Evolutionary conservation across 2,113 vertebrate genomes (phyloP).

Genomic region (Campylomormyrus numenius): DNA sequence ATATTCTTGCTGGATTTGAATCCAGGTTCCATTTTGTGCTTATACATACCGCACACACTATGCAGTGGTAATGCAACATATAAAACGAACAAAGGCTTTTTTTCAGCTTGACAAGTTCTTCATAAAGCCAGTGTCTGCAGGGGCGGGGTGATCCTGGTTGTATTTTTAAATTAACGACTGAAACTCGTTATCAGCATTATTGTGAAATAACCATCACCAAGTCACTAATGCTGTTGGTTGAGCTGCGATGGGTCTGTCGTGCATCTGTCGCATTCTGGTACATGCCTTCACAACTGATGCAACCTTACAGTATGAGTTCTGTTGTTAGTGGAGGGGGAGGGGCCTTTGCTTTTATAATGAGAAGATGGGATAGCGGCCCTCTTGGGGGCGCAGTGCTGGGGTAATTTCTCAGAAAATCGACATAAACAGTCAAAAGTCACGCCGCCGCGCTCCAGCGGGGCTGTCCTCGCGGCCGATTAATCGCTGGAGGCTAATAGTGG

Average conservation of each 20-base stretch:
- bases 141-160: not conserved
- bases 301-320: not conserved
- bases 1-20: not conserved
- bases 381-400: not conserved
- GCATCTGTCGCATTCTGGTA: not conserved
- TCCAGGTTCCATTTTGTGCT: not conserved
- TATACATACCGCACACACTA: not conserved
- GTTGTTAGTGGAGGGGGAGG: slow-evolving; percentile 13
- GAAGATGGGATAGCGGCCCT: not conserved
- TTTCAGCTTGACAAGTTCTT: not conserved
- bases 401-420: not conserved
- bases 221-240: not conserved
- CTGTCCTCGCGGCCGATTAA: not conserved
- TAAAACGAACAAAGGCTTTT: not conserved
- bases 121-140: not conserved
- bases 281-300: slow-evolving; percentile 12
- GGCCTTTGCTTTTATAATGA: slow-evolving; percentile 1
- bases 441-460: not conserved
- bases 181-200: not conserved
- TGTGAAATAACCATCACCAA: not conserved
- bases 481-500: not conserved
- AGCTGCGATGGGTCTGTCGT: not conserved
- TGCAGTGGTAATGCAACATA: not conserved
- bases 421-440: not conserved
- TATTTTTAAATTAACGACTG: not conserved